phyloP scores from a whole-genome alignment of 2,797 vertebrate species.

The Champsocephalus gunnari region DNA sequence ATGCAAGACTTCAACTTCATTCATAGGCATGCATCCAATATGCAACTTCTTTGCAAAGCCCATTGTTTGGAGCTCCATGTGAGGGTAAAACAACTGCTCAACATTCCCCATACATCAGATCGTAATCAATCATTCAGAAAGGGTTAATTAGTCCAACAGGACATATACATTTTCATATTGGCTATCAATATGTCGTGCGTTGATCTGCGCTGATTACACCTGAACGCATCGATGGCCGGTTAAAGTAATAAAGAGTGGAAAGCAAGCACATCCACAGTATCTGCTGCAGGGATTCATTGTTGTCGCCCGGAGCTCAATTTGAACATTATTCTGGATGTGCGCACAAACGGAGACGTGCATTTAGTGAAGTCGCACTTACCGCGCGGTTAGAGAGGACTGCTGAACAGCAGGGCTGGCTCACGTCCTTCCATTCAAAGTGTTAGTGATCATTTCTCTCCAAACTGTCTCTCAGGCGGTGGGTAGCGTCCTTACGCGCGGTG shows the following conservation, averaged over 20 bases:
- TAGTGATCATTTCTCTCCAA: conserved; percentile 50
- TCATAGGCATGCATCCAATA: conserved; percentile 5
- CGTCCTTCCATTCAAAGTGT: conserved; percentile 68
- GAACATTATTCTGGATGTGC: conserved; percentile 30
- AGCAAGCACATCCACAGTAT: conserved; percentile 16
- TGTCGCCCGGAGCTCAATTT: conserved; percentile 35
- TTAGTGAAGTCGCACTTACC: conserved; percentile 73
- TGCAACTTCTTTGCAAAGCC: conserved; percentile 47
- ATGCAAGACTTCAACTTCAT: conserved; percentile 37
- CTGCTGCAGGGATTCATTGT: conserved; percentile 45
- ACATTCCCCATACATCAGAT: conserved; percentile 15
- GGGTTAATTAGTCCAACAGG: conserved; percentile 23
- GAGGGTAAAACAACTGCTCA: neutral
- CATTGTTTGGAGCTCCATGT: conserved; percentile 7
- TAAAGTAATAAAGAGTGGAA: conserved; percentile 67
- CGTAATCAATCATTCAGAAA: conserved; percentile 2
- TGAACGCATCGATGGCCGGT: conserved; percentile 63
- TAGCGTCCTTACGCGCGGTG: conserved; percentile 59
- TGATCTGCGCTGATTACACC: conserved; percentile 54
- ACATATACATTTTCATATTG: conserved; percentile 33
- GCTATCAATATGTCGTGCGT: conserved; percentile 43
- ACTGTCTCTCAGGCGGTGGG: conserved; percentile 64
- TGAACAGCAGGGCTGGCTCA: conserved; percentile 31
- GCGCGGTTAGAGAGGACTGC: conserved; percentile 51
- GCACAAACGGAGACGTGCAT: conserved; percentile 37